Conservation (phyloP, 2,888 invertebrate species). For the Frankliniella fusca region DNA sequence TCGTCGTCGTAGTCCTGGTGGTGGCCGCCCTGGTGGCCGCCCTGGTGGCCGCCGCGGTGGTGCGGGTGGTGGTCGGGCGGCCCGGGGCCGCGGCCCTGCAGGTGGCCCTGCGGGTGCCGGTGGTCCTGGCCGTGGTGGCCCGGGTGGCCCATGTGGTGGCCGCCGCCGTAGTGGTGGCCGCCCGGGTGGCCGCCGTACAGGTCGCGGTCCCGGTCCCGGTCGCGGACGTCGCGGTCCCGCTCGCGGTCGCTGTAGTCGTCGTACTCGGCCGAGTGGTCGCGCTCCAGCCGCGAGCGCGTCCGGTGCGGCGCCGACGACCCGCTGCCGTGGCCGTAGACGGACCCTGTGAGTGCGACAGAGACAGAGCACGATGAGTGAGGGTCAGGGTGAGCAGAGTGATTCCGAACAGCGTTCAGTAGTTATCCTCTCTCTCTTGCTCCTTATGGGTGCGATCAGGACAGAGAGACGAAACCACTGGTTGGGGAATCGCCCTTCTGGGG, state of each 20-base stretch:
- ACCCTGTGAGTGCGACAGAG: constrained; percentile 34
- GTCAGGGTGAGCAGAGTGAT: too few species aligned
- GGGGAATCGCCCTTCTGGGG: too few species aligned
- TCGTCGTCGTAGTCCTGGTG: constrained; percentile 44
- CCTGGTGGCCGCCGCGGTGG: constrained; percentile 45
- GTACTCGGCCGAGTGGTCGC: constrained; percentile 49
- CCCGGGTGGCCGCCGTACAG: constrained; percentile 36
- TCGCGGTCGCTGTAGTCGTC: constrained; percentile 52
- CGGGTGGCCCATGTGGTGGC: constrained; percentile 34
- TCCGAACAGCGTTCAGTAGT: too few species aligned
- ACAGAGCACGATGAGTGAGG: not conserved
- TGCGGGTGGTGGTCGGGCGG: constrained; percentile 24
- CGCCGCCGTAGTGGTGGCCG: constrained; percentile 46
- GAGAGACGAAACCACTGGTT: too few species aligned
- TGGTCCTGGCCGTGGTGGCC: constrained; percentile 39
- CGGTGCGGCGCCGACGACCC: constrained; percentile 31
- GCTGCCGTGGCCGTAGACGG: constrained; percentile 52
- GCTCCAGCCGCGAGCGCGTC: constrained; percentile 42
- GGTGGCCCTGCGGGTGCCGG: constrained; percentile 30
- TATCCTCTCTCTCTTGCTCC: too few species aligned
- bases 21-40: constrained; percentile 48
- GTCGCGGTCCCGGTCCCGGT: constrained; percentile 6
- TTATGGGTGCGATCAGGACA: too few species aligned
- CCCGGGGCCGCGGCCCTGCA: not conserved
- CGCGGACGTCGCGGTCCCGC: not conserved